These are phyloP conservation scores for Antheraea assamensis DNA, from an alignment of 2,888 invertebrate species.

Conservation along the genomic window DNA sequence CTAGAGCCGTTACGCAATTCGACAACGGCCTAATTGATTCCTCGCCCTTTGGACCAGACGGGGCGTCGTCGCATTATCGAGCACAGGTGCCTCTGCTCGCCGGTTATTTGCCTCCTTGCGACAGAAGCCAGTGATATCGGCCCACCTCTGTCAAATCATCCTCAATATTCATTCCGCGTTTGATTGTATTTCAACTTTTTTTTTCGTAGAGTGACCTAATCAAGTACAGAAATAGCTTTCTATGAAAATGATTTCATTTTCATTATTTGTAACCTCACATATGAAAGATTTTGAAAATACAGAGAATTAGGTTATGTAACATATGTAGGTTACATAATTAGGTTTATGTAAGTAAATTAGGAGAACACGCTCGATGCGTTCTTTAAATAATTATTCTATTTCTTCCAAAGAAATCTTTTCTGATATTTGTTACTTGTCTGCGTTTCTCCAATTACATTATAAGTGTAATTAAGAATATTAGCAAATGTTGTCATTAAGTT, in stretches of 20 bases:
- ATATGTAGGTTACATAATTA: no score
- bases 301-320: no score
- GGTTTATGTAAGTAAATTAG: neutral
- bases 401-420: neutral
- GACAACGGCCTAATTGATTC: slow-evolving; percentile 80
- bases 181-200: slow-evolving; percentile 76
- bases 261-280: no score
- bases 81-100: slow-evolving; percentile 73
- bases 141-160: slow-evolving; percentile 61
- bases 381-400: neutral
- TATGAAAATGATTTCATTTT: no score
- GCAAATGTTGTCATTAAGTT: slow-evolving; percentile 71
- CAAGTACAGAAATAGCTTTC: no score
- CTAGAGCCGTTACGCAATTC: slow-evolving; percentile 78
- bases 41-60: slow-evolving; percentile 78
- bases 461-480: slow-evolving; percentile 81
- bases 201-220: slow-evolving; percentile 59
- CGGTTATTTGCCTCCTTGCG: slow-evolving; percentile 70
- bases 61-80: slow-evolving; percentile 78
- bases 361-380: neutral
- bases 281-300: no score
- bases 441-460: slow-evolving; percentile 79
- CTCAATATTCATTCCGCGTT: slow-evolving; percentile 65
- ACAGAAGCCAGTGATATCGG: slow-evolving; percentile 60
- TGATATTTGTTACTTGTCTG: slow-evolving; percentile 30